These are phyloP conservation scores for Muricea muricata DNA, from an alignment of 92 coral and sea anemone species.

Conservation along the genomic window DNA sequence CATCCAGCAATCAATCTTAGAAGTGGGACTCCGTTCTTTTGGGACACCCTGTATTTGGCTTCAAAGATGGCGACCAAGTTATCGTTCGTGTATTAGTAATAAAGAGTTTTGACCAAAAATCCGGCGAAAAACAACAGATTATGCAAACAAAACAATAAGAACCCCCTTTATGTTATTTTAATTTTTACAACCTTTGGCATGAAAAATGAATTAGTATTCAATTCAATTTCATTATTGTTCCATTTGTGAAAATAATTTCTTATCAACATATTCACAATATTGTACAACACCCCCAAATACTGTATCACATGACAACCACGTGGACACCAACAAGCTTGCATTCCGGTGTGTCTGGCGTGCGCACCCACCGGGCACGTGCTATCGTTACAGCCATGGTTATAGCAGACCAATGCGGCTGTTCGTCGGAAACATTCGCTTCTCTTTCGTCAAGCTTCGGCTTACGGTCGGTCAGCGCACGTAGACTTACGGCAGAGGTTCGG, in stretches of 20 bases:
- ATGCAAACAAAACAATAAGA: neutral
- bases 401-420: too few species aligned
- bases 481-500: conserved; percentile 19
- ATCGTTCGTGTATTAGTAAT: too few species aligned
- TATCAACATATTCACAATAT: conserved; percentile 35
- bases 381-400: neutral
- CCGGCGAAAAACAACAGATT: too few species aligned
- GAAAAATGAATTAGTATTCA: neutral
- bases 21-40: too few species aligned
- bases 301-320: too few species aligned
- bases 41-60: too few species aligned
- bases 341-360: too few species aligned
- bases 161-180: neutral
- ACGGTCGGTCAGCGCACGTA: neutral
- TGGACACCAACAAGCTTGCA: too few species aligned
- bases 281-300: conserved; percentile 12
- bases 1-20: too few species aligned
- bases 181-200: neutral
- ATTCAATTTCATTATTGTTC: conserved; percentile 7
- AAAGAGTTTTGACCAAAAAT: too few species aligned
- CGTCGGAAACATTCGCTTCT: neutral
- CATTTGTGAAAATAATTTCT: conserved; percentile 19
- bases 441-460: neutral
- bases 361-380: neutral
- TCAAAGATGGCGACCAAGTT: too few species aligned